These are phyloP conservation scores for Gopherus evgoodei DNA, from an alignment of 2,113 vertebrate species.

Conservation along the genomic window DNA sequence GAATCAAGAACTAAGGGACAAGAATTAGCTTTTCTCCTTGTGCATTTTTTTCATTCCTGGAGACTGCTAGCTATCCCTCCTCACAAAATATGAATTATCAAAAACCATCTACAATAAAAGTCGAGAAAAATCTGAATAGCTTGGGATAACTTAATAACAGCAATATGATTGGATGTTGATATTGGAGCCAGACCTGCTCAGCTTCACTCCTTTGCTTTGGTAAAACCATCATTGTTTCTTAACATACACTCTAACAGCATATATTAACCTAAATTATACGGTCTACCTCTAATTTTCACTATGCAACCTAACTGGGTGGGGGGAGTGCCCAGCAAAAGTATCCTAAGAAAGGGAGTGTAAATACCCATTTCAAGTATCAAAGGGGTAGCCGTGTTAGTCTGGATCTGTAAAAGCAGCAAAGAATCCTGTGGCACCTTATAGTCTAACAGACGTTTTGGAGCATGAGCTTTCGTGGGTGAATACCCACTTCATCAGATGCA, in stretches of 20 bases:
- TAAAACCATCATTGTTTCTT: neutral
- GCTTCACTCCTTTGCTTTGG: neutral
- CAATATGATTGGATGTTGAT: neutral
- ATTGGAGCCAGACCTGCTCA: neutral
- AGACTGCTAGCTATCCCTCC: neutral
- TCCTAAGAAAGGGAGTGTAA: neutral
- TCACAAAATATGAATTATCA: neutral
- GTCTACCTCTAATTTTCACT: neutral
- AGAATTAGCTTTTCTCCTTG: neutral
- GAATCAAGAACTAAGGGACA: neutral
- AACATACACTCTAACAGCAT: neutral
- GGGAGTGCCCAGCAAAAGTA: neutral
- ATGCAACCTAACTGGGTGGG: conserved; percentile 5
- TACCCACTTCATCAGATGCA: too few species aligned
- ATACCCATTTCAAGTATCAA: neutral
- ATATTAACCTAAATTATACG: neutral
- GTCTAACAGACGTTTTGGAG: too few species aligned
- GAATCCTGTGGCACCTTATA: too few species aligned
- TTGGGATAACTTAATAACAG: neutral
- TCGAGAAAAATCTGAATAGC: neutral
- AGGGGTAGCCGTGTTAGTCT: too few species aligned
- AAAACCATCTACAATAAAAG: neutral
- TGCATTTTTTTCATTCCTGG: neutral
- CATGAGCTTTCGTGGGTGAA: too few species aligned
- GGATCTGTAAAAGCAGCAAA: too few species aligned